phyloP scores from a whole-genome alignment of 2,797 vertebrate species.

The Anniella stebbinsi region DNA sequence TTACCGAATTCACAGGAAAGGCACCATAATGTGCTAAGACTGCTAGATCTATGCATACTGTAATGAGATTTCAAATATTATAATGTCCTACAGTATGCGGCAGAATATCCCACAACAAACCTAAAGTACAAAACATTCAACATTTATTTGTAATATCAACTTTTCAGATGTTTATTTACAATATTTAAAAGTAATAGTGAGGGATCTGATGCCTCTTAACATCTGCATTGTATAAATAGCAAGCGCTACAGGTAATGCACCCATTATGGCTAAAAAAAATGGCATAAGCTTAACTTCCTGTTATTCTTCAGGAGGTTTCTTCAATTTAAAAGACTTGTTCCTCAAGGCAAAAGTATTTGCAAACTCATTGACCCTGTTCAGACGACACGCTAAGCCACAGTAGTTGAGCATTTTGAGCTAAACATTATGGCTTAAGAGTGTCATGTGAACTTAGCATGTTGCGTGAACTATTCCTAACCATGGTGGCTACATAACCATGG shows the following conservation, averaged over 20 bases:
- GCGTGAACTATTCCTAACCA: no score
- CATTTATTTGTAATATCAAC: slow-evolving; percentile 95
- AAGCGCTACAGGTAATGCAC: slow-evolving; percentile 72
- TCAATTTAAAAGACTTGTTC: slow-evolving; percentile 33
- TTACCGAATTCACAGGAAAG: background rate
- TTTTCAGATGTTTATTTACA: slow-evolving; percentile 91
- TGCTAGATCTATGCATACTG: background rate
- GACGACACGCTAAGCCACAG: no score
- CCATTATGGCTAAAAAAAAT: slow-evolving; percentile 41
- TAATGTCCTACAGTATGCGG: slow-evolving; percentile 46
- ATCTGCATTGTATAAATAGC: slow-evolving; percentile 62
- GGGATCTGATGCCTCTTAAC: slow-evolving; percentile 62
- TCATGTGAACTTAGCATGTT: no score
- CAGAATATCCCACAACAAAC: slow-evolving; percentile 96
- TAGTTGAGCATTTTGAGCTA: no score
- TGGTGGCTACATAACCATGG: no score
- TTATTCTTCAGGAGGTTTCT: slow-evolving; percentile 34
- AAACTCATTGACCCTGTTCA: slow-evolving; percentile 4
- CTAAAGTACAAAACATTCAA: slow-evolving; percentile 94
- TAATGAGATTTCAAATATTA: slow-evolving; percentile 4
- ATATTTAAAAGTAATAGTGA: slow-evolving; percentile 78
- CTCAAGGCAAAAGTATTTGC: slow-evolving; percentile 42
- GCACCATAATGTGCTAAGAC: background rate
- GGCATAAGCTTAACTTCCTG: slow-evolving; percentile 35
- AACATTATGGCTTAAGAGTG: no score